Percentiles rank a stretch among this genome's conserved stretches.
Conservation (phyloP, 2,113 vertebrate species). For the Clarias macrocephalus region DNA sequence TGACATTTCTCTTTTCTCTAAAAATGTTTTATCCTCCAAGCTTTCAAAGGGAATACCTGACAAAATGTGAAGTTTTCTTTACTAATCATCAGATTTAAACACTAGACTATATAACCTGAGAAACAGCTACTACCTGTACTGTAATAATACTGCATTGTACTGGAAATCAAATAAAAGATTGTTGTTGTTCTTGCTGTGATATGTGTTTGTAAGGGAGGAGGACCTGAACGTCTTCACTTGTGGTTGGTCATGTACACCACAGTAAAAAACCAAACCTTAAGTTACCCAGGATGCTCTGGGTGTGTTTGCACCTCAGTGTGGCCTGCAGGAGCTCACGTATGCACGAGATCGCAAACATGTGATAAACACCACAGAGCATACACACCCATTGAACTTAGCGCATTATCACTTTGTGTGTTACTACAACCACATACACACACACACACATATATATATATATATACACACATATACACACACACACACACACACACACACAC, state of each 20-base stretch:
- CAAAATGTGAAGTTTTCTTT: too few relatives aligned
- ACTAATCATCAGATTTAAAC: too few relatives aligned
- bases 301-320: slow-evolving; percentile 50
- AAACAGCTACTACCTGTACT: too few relatives aligned
- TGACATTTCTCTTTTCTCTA: too few relatives aligned
- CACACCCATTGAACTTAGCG: slow-evolving; percentile 49
- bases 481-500: slow-evolving; percentile 54
- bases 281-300: slow-evolving; percentile 41
- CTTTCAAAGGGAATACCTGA: too few relatives aligned
- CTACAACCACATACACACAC: slow-evolving; percentile 48
- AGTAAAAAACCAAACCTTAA: slow-evolving; percentile 24
- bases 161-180: too few relatives aligned
- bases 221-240: background rate
- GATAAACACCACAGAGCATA: slow-evolving; percentile 42
- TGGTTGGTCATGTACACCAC: slow-evolving; percentile 29
- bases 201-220: slow-evolving; percentile 6
- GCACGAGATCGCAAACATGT: background rate
- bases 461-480: slow-evolving; percentile 30
- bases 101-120: too few relatives aligned
- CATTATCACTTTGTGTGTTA: slow-evolving; percentile 12
- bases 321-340: slow-evolving; percentile 29
- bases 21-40: too few relatives aligned
- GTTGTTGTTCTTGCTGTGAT: background rate
- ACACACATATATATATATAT: slow-evolving; percentile 1
- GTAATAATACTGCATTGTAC: too few relatives aligned